These are phyloP conservation scores for Laticauda laticaudata DNA, from an alignment of 2,113 vertebrate genomes.

Conservation along the genomic window DNA sequence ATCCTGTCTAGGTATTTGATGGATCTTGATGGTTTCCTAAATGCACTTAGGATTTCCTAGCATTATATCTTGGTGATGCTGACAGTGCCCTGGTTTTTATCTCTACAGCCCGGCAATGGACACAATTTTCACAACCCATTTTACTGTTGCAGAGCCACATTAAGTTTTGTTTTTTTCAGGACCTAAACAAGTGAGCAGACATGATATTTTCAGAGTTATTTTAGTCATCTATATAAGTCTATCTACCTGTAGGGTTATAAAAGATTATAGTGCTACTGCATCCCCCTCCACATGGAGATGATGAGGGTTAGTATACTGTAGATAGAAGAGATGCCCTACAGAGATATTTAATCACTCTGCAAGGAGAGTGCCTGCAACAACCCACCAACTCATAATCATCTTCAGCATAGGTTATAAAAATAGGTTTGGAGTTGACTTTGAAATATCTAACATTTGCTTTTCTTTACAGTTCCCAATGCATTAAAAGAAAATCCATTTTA, in stretches of 20 bases:
- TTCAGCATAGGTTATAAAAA: not conserved
- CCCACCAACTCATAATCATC: not conserved
- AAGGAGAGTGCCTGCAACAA: not conserved
- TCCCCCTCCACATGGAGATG: not conserved
- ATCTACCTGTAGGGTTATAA: not conserved
- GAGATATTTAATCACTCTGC: not conserved
- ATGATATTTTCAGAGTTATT: not conserved
- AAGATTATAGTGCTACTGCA: not conserved
- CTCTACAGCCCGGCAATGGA: not conserved
- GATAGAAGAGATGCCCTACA: not conserved
- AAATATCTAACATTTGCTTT: not conserved
- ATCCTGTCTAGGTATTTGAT: not conserved
- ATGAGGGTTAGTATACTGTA: not conserved
- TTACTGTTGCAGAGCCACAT: not conserved
- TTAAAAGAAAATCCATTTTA: not conserved
- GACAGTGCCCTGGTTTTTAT: not conserved
- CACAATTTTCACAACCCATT: not conserved
- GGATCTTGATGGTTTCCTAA: not conserved
- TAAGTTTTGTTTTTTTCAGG: not conserved
- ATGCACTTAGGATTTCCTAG: not conserved
- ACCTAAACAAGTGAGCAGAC: not conserved
- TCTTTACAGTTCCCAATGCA: not conserved
- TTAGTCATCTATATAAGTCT: not conserved
- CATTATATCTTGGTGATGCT: not conserved
- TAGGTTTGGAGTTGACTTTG: not conserved